These are phyloP conservation scores for Eupithecia subfuscata DNA, from an alignment of 2,888 invertebrate genomes.

Conservation along the genomic window DNA sequence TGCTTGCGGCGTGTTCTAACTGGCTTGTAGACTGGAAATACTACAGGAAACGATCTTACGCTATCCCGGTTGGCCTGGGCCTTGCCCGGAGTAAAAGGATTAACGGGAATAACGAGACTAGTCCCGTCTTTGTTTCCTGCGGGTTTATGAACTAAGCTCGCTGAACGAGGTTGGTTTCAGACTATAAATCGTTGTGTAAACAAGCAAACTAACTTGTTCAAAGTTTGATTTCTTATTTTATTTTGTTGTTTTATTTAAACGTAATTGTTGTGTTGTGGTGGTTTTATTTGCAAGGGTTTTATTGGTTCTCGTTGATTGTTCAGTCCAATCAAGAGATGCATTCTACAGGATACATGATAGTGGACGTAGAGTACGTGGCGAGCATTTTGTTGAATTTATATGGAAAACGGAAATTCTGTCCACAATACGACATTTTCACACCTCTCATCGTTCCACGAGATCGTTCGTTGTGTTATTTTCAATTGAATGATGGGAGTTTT, in stretches of 20 bases:
- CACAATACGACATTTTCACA: background rate
- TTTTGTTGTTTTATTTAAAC: slow-evolving; percentile 3
- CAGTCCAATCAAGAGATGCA: slow-evolving; percentile 49
- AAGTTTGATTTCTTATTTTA: slow-evolving; percentile 30
- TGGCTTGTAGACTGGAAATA: slow-evolving; percentile 58
- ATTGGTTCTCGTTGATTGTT: slow-evolving; percentile 54
- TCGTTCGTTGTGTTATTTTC: background rate
- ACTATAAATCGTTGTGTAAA: slow-evolving; percentile 43
- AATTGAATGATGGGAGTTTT: background rate
- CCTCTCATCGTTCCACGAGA: background rate
- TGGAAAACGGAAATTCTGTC: background rate
- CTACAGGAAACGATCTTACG: slow-evolving; percentile 56
- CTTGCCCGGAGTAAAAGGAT: slow-evolving; percentile 50
- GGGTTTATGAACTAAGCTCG: slow-evolving; percentile 44
- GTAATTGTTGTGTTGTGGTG: background rate
- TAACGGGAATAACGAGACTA: slow-evolving; percentile 49
- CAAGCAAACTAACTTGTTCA: slow-evolving; percentile 27
- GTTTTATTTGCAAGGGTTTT: slow-evolving; percentile 28
- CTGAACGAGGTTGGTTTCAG: slow-evolving; percentile 43
- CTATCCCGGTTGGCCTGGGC: slow-evolving; percentile 33
- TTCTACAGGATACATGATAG: background rate
- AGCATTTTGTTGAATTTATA: background rate
- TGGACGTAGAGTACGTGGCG: background rate
- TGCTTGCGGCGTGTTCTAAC: slow-evolving; percentile 53
- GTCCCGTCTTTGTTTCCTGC: slow-evolving; percentile 48